Percentiles rank a stretch among this genome's conserved stretches.
Conservation (phyloP, 2,797 vertebrate species). For the Sebastes wilsoni region DNA sequence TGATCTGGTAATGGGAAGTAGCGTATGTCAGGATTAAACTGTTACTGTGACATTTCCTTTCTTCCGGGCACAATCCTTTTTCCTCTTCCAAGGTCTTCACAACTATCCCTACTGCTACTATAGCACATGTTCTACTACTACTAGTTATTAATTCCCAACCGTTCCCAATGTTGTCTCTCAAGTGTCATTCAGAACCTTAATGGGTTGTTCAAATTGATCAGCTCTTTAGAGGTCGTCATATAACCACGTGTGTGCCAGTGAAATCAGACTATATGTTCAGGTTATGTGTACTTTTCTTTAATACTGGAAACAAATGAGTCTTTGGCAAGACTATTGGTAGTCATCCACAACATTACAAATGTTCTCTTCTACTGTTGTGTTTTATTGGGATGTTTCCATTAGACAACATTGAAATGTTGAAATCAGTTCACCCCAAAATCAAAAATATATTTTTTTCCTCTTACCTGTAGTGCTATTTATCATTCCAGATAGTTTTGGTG, state of each 20-base stretch:
- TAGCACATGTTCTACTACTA: background rate
- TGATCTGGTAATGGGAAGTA: conserved; percentile 50
- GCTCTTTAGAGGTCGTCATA: background rate
- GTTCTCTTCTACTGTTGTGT: no score
- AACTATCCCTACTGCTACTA: background rate
- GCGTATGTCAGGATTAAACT: conserved; percentile 16
- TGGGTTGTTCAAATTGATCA: background rate
- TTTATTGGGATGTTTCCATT: no score
- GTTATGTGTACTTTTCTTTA: background rate
- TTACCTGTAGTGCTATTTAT: no score
- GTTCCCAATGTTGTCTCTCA: background rate
- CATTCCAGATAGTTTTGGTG: no score
- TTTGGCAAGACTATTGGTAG: background rate
- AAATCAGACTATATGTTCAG: background rate
- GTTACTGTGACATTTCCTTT: conserved; percentile 22
- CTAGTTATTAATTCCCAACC: background rate
- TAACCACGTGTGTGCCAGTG: background rate
- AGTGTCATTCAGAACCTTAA: background rate
- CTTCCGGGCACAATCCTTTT: background rate
- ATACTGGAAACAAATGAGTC: background rate
- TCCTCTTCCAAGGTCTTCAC: background rate
- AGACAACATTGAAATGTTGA: no score
- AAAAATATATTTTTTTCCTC: no score
- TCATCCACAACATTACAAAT: background rate
- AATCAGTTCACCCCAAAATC: no score